phyloP scores from a whole-genome alignment of 2,888 invertebrate genomes.

The Diachrysia chrysitis region DNA sequence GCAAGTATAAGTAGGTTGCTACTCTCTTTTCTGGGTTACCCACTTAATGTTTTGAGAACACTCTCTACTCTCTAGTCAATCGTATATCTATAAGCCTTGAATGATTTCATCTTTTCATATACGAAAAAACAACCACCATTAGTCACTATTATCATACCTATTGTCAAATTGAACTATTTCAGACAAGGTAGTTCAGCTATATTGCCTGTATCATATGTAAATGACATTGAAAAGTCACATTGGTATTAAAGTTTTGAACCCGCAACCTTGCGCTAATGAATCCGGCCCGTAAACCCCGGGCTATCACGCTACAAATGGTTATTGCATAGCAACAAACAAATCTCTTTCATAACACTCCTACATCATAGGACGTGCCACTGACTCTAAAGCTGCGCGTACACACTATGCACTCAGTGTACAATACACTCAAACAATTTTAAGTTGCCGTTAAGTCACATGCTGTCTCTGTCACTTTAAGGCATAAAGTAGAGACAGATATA shows the following conservation, averaged over 20 bases:
- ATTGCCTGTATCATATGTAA: neutral
- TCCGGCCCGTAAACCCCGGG: slow-evolving; percentile 4
- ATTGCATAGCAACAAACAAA: neutral
- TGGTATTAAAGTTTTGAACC: slow-evolving; percentile 4
- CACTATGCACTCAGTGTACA: neutral
- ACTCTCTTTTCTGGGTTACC: too few species aligned
- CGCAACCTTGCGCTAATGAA: slow-evolving; percentile 4
- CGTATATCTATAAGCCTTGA: too few species aligned
- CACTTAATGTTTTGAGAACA: too few species aligned
- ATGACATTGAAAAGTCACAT: slow-evolving; percentile 3
- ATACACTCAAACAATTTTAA: too few species aligned
- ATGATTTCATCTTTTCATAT: too few species aligned
- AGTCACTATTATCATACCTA: neutral
- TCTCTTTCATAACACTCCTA: slow-evolving; percentile 21
- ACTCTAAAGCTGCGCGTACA: neutral
- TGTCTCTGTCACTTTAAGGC: too few species aligned
- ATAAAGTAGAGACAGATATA: too few species aligned
- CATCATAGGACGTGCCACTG: slow-evolving; percentile 30
- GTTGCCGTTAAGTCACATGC: too few species aligned
- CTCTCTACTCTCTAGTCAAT: too few species aligned
- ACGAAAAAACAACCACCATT: neutral
- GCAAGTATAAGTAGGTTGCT: too few species aligned
- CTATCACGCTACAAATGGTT: slow-evolving; percentile 2
- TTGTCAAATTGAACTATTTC: neutral
- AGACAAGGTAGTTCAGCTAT: neutral